These are phyloP conservation scores for Chlamydotis undulata DNA, from an alignment of 2,113 vertebrate genomes.

Conservation along the genomic window DNA sequence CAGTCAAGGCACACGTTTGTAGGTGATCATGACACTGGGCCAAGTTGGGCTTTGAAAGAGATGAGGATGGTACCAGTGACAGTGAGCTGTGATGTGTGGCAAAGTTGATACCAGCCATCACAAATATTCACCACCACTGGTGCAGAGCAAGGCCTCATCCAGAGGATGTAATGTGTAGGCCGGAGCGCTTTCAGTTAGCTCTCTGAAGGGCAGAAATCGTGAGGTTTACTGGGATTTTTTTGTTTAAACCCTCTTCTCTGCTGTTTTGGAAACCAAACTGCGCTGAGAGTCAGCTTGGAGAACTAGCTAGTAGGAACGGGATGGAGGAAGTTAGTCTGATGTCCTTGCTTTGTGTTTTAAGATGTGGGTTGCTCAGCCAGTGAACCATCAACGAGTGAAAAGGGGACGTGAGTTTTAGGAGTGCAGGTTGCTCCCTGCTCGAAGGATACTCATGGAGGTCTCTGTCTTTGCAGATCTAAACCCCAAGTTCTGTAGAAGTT, in stretches of 20 bases:
- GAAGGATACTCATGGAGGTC: background rate
- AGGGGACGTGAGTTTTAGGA: background rate
- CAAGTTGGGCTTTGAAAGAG: background rate
- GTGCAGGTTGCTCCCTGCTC: background rate
- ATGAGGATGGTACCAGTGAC: background rate
- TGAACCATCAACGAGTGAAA: no score
- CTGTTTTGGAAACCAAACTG: background rate
- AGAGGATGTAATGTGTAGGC: fast-evolving
- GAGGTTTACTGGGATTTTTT: background rate
- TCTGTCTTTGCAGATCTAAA: background rate
- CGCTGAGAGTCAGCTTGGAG: background rate
- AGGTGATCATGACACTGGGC: background rate
- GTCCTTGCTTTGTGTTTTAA: background rate
- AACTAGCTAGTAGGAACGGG: background rate
- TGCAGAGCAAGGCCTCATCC: background rate
- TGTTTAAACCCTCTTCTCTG: background rate
- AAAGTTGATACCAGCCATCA: background rate
- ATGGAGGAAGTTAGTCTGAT: background rate
- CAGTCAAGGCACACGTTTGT: no score
- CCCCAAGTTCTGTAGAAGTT: no score
- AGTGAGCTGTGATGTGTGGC: background rate
- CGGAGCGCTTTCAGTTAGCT: background rate
- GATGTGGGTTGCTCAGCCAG: background rate
- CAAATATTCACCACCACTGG: background rate
- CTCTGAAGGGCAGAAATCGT: background rate